A percentile compares a stretch with the other conserved stretches of the same genome.
These are phyloP conservation scores for Aplysina aerophoba DNA, from an alignment of 37 sponge, comb jelly and placozoan genomes.

Conservation along the genomic window DNA sequence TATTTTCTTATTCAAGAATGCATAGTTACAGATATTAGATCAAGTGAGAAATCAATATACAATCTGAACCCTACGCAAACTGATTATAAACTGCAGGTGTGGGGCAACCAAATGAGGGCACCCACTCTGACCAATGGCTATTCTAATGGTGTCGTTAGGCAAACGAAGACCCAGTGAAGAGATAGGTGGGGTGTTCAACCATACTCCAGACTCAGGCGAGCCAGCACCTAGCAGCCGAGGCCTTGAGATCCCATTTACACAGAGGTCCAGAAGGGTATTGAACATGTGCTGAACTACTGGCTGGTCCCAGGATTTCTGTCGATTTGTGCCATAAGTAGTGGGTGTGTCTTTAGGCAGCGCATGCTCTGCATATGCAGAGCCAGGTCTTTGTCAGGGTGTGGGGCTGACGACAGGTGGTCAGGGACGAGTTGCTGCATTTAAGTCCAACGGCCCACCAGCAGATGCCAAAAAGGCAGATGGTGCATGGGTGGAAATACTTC, in stretches of 20 bases:
- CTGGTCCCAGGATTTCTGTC: constrained; percentile 41
- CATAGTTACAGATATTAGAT: too few relatives aligned
- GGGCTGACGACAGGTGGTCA: background rate
- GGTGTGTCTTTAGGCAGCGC: background rate
- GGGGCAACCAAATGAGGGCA: constrained; percentile 26
- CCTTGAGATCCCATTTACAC: background rate
- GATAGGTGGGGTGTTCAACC: constrained; percentile 26
- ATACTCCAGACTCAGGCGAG: constrained; percentile 24
- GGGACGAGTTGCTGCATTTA: constrained; percentile 29
- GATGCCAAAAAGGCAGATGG: constrained; percentile 55
- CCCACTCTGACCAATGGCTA: constrained; percentile 50
- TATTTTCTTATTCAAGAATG: too few relatives aligned
- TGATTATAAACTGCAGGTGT: too few relatives aligned
- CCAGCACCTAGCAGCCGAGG: constrained; percentile 19
- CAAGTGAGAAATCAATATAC: too few relatives aligned
- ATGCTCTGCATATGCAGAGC: constrained; percentile 12
- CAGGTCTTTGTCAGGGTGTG: background rate
- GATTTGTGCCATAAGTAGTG: background rate
- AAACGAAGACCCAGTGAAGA: constrained; percentile 23
- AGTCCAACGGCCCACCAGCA: constrained; percentile 26
- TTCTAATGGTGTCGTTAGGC: background rate
- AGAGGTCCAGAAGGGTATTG: background rate
- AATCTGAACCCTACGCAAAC: too few relatives aligned
- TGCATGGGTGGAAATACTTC: constrained; percentile 41
- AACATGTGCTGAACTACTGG: background rate